Evolutionary conservation across 2,888 invertebrate species (phyloP), one percentile per base, ranked within the genome.

Genomic region (Molorchus minor): DNA sequence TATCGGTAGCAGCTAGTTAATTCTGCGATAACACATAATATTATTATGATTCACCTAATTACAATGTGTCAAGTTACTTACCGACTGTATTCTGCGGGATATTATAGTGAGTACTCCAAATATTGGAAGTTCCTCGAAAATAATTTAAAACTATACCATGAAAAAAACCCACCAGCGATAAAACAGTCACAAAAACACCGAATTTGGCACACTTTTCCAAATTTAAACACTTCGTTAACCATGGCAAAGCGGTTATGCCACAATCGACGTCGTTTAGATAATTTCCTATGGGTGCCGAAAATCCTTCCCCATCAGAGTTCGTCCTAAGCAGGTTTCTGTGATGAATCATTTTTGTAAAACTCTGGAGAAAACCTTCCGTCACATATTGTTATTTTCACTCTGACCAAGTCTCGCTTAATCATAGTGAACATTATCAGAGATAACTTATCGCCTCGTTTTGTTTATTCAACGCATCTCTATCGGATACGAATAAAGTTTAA

Each of bases 61-160:
- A 3, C 7, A 33, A 10, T 10, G 33, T 12, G n/a, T n/a, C n/a
- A n/a, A n/a, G n/a, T 33, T 33, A 78, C 80, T 78, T 79, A 84
- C 85, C 83, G 57, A 82, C 76, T 40, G 80, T 61, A 54, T 77
- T 69, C 35, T 79, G 73, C 61, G 82, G 73, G 69, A 82, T 82
- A 58, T 76, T 78, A 68, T 81, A 82, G 70, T 82, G 80, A 25
- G 78, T 64, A 38, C 82, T 80, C 58, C 84, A 83, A 64, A 83
- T 77, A 40, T 82, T 79, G 2, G 82, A 80, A n/a, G 85, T 84
- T 52, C 82, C 80, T 12, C 81, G 78, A 71, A 85, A 84, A 68
- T 84, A 85, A 13, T 79, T 77, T 58, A 82, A 77, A 25, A 80
- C 75, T 41, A 82, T 77, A 2, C 84, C 84, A 67, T 84, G 83